Evolutionary conservation across 2,113 vertebrate species (phyloP), one percentile per base, ranked within the genome.

Genomic region (Misgurnus anguillicaudatus): DNA sequence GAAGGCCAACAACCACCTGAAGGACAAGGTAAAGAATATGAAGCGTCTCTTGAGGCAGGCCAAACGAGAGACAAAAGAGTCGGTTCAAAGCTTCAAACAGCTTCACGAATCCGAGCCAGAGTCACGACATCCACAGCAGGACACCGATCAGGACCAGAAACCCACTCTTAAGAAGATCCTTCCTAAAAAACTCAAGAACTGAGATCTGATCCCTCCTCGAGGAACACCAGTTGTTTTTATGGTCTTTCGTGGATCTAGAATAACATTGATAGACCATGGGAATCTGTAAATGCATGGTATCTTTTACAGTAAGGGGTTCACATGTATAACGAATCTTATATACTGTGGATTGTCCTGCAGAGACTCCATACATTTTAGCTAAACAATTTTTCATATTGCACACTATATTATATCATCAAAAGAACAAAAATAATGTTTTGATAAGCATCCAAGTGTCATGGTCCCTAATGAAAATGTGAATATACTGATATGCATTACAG

Each of bases 21-120:
- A 85, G 67, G 93, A 94, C 77, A 93, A 93, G 85, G 94, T 95
- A 84, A 94, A 93, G 88, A 93, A 87, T 81, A 89, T 94, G 87
- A 95, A 95, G 60, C 93, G 94, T 42, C 88, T 90, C 77, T 87
- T 95, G 21, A 91, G 93, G 21, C 92, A 93, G 85, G 92, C 91
- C 80, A 93, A 92, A 17, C 89, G 91, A 1, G 93, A 91, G 58
- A 87, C 83, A 66, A 89, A 94, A 75, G 90, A 92, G 31, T 90
- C 89, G n/a, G 86, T 91, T 24, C 86, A 78, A 61, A 48, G 72
- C 81, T 85, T 92, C 53, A 94, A 94, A 68, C 88, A 92, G 81
- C 85, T 91, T 5, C 88, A 91, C 0, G 85, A 92, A 38, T 80
- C 91, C 3, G 86, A 92, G 41, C 84, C 90, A 4, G 87, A 88